Evolutionary conservation across 2,797 vertebrate genomes (phyloP).

Genomic region (Pelobates cultripes): DNA sequence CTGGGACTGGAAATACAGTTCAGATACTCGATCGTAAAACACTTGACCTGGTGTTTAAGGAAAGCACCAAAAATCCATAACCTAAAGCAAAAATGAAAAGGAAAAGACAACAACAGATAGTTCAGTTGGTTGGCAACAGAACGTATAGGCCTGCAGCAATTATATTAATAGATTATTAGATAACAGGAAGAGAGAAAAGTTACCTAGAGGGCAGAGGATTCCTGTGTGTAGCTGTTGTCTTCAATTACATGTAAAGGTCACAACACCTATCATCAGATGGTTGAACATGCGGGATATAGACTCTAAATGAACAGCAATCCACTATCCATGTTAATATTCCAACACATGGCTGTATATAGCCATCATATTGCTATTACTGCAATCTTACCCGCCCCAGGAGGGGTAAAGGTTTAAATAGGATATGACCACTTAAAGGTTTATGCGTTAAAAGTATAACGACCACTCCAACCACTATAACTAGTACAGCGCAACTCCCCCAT

Average conservation of each 20-base stretch:
- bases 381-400: too few species aligned
- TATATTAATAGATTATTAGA: neutral
- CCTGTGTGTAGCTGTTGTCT: neutral
- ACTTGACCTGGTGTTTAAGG: neutral
- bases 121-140: neutral
- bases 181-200: neutral
- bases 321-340: too few species aligned
- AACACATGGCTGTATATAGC: too few species aligned
- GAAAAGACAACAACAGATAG: neutral
- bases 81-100: neutral
- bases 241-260: neutral
- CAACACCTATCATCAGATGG: too few species aligned
- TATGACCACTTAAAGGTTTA: too few species aligned
- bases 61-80: neutral
- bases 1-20: neutral
- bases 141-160: neutral
- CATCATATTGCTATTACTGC: too few species aligned
- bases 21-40: neutral
- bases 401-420: too few species aligned
- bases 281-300: too few species aligned
- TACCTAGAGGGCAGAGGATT: slow-evolving; percentile 10
- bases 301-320: too few species aligned
- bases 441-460: too few species aligned
- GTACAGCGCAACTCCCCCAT: too few species aligned
- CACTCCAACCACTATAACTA: too few species aligned